Evolutionary conservation across 2,888 invertebrate species (phyloP).

Genomic region (Cremastinae sp.): DNA sequence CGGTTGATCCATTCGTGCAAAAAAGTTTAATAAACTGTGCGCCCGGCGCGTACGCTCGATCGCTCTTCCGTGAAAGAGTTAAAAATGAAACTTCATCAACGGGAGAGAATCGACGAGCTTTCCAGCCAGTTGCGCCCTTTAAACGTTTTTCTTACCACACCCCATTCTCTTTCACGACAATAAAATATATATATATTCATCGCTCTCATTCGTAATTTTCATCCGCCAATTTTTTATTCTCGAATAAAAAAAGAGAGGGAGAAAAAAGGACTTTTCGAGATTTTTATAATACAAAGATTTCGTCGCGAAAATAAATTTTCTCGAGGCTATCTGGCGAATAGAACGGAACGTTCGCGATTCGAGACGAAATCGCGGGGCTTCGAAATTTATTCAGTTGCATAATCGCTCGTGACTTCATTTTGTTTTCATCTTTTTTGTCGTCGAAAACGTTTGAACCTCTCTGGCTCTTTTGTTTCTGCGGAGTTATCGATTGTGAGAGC

Average conservation of each 20-base stretch:
- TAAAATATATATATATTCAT: no score
- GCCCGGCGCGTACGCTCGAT: slow-evolving; percentile 19
- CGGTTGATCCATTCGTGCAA: neutral
- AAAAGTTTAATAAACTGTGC: slow-evolving; percentile 22
- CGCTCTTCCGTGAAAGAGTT: slow-evolving; percentile 9
- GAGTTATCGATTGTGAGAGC: slow-evolving; percentile 13
- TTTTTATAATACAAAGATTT: no score
- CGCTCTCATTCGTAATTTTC: no score
- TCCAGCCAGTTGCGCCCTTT: no score
- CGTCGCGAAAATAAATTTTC: no score
- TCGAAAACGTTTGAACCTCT: neutral
- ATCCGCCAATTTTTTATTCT: no score
- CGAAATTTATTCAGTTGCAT: slow-evolving; percentile 20
- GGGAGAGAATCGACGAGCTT: neutral
- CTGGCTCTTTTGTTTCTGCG: neutral
- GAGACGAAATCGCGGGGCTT: no score
- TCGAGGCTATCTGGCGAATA: no score
- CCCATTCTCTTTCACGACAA: neutral
- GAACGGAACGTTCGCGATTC: no score
- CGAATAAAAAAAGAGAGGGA: neutral
- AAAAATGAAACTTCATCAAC: slow-evolving; percentile 20
- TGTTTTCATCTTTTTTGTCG: neutral
- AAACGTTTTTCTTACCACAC: neutral
- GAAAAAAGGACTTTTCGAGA: no score
- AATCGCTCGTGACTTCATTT: slow-evolving; percentile 14